phyloP scores from a whole-genome alignment of 2,888 invertebrate genomes.

The Desoria tigrina region DNA sequence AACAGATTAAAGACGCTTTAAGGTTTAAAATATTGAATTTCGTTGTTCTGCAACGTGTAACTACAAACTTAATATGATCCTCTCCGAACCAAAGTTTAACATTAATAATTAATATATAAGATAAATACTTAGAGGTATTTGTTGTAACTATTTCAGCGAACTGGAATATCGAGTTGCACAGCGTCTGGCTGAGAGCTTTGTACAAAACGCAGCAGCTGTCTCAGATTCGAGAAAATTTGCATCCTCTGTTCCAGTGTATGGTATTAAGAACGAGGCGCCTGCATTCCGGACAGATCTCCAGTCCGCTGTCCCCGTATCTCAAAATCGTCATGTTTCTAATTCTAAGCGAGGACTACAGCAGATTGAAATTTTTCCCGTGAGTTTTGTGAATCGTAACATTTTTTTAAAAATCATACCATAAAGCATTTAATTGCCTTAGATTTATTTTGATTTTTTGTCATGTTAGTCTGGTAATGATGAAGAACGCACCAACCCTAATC shows the following conservation, averaged over 20 bases:
- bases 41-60: too few species aligned
- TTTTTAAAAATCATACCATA: neutral
- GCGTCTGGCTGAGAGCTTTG: conserved; percentile 18
- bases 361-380: neutral
- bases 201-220: neutral
- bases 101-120: neutral
- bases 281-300: conserved; percentile 38
- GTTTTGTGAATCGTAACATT: neutral
- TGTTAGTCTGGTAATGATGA: too few species aligned
- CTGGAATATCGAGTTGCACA: conserved; percentile 33
- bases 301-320: conserved; percentile 31
- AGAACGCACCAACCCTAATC: too few species aligned
- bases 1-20: conserved; percentile 73
- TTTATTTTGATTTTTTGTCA: too few species aligned
- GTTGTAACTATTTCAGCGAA: conserved; percentile 11
- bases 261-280: conserved; percentile 39
- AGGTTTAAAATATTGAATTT: too few species aligned
- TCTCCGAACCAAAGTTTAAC: too few species aligned
- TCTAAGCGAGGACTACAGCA: neutral
- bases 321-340: neutral
- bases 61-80: too few species aligned
- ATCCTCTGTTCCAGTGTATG: conserved; percentile 39
- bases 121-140: neutral
- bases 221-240: conserved; percentile 41
- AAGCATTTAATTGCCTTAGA: too few species aligned